phyloP scores from a whole-genome alignment of 2,888 invertebrate species.

The Xestia sexstrigata region DNA sequence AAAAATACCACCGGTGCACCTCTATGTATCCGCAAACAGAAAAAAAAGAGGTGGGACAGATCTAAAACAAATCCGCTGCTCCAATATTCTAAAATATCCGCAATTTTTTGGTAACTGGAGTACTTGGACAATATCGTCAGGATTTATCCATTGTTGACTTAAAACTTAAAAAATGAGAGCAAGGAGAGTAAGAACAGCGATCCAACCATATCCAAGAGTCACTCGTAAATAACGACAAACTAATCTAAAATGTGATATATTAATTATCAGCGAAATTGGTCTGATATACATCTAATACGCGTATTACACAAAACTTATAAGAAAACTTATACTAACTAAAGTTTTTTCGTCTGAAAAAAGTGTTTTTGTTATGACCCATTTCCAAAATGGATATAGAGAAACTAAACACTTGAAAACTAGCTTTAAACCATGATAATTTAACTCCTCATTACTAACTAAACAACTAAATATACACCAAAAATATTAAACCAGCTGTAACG shows the following conservation, averaged over 20 bases:
- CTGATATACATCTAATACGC: neutral
- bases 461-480: neutral
- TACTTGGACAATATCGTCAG: neutral
- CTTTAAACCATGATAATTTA: neutral
- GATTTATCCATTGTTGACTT: neutral
- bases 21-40: conserved; percentile 21
- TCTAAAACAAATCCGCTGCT: conserved; percentile 11
- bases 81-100: conserved; percentile 30
- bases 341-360: neutral
- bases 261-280: neutral
- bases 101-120: neutral
- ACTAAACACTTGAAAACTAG: neutral
- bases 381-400: neutral
- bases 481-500: neutral
- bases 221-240: neutral
- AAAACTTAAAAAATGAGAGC: neutral
- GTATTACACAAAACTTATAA: neutral
- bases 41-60: conserved; percentile 20
- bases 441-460: neutral
- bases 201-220: neutral
- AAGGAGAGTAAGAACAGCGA: neutral
- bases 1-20: conserved; percentile 29
- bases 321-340: too few relatives aligned
- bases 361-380: neutral
- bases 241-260: neutral